phyloP scores from a whole-genome alignment of 2,888 invertebrate genomes.

The Pollenia labialis region DNA sequence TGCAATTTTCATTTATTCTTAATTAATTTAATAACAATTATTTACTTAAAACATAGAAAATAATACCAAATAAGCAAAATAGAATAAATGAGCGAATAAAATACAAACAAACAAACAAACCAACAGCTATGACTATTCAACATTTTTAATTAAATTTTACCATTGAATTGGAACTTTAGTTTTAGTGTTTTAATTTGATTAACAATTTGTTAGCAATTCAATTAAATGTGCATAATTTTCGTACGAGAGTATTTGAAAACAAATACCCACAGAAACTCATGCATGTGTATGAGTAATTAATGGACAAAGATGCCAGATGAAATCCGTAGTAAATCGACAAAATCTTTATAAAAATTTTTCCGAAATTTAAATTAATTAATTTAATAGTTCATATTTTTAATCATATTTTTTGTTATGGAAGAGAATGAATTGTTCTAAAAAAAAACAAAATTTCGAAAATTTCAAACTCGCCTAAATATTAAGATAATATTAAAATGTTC shows the following conservation, averaged over 20 bases:
- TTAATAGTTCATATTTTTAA: no score
- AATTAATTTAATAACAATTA: constrained; percentile 39
- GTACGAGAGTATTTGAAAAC: constrained; percentile 1
- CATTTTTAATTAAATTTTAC: constrained; percentile 66
- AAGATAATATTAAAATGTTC: no score
- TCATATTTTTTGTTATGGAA: no score
- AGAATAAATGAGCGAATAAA: not conserved
- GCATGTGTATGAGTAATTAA: not conserved
- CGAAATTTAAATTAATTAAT: no score
- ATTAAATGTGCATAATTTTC: constrained; percentile 15
- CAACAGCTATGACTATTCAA: not conserved
- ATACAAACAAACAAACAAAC: not conserved
- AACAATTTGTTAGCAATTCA: constrained; percentile 35
- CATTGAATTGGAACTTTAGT: constrained; percentile 57
- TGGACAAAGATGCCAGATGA: no score
- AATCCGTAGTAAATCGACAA: no score
- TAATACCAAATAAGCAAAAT: not conserved
- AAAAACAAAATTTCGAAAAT: no score
- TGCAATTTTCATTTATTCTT: constrained; percentile 4
- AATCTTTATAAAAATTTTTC: no score
- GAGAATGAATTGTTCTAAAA: no score
- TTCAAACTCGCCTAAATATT: no score
- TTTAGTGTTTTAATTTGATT: constrained; percentile 60
- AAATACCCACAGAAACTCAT: not conserved
- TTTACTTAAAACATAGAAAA: not conserved